Evolutionary conservation across 2,888 invertebrate genomes (phyloP).

Genomic region (Rambutsinella grinnellia): DNA sequence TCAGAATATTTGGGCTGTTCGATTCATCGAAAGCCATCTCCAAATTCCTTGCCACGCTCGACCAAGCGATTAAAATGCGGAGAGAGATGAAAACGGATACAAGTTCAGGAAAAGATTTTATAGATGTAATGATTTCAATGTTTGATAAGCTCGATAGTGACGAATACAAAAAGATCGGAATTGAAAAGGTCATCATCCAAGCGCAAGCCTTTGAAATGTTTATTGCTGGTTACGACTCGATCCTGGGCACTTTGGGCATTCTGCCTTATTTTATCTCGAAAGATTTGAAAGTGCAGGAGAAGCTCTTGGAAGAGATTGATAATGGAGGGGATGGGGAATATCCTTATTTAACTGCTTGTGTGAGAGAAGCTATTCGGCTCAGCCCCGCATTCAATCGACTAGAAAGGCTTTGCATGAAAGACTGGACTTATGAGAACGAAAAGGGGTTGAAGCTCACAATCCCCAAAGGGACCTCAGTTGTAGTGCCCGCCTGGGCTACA

Average conservation of each 20-base stretch:
- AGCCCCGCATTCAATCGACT: constrained; percentile 55
- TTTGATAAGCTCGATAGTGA: constrained; percentile 30
- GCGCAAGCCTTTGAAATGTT: constrained; percentile 59
- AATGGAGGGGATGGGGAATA: constrained; percentile 44
- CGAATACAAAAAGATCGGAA: constrained; percentile 44
- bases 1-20: too few relatives aligned
- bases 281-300: constrained; percentile 54
- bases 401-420: constrained; percentile 53
- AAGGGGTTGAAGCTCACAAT: constrained; percentile 32
- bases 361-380: constrained; percentile 47
- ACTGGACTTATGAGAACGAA: constrained; percentile 50
- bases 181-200: constrained; percentile 50
- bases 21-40: too few relatives aligned
- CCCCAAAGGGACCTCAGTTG: constrained; percentile 49
- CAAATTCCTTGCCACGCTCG: constrained; percentile 40
- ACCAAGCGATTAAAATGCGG: constrained; percentile 47
- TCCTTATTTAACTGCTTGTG: constrained; percentile 41
- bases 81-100: constrained; percentile 9
- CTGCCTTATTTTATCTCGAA: constrained; percentile 50
- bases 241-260: constrained; percentile 50
- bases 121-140: constrained; percentile 58
- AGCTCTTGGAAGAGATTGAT: constrained; percentile 58
- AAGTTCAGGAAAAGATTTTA: constrained; percentile 48
- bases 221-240: constrained; percentile 59
- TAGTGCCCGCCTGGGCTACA: constrained; percentile 37